Evolutionary conservation across 2,888 invertebrate genomes (phyloP).

Genomic region (Lordiphosa andalusiaca): DNA sequence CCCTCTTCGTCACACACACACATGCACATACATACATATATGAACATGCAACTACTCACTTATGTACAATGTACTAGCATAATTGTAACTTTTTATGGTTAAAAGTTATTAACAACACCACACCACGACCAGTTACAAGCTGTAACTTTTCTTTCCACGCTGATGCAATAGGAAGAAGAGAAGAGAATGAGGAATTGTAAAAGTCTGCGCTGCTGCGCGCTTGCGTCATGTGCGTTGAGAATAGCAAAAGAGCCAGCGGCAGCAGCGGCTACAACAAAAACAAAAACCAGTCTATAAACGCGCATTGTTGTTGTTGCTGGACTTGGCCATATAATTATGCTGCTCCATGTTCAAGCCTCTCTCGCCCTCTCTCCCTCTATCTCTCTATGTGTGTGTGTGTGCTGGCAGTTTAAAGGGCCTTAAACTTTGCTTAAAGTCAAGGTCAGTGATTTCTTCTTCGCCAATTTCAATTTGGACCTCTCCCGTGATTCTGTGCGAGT

Average conservation of each 20-base stretch:
- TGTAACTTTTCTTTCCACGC: slow-evolving; percentile 32
- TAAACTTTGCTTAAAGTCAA: slow-evolving; percentile 78
- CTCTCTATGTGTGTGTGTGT: slow-evolving; percentile 17
- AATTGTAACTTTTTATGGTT: slow-evolving; percentile 43
- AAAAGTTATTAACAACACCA: slow-evolving; percentile 22
- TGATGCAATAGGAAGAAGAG: slow-evolving; percentile 60
- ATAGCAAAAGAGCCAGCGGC: slow-evolving; percentile 23
- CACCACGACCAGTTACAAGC: slow-evolving; percentile 26
- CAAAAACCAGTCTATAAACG: slow-evolving; percentile 65
- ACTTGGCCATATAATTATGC: slow-evolving; percentile 38
- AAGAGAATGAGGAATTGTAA: slow-evolving; percentile 24
- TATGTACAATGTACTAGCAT: slow-evolving; percentile 7
- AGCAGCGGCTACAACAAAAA: slow-evolving; percentile 32
- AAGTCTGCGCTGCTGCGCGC: slow-evolving; percentile 59
- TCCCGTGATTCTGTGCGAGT: slow-evolving; percentile 12
- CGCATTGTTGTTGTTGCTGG: slow-evolving; percentile 32
- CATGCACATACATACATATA: slow-evolving; percentile 4
- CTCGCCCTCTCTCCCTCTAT: slow-evolving; percentile 10
- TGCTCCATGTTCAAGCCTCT: slow-evolving; percentile 20
- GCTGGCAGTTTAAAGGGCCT: slow-evolving; percentile 74
- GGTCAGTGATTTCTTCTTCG: slow-evolving; percentile 77
- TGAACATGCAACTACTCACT: slow-evolving; percentile 4
- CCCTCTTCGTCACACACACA: neutral
- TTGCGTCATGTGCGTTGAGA: slow-evolving; percentile 70
- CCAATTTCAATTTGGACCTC: slow-evolving; percentile 63